These are phyloP conservation scores for Callocephalon fimbriatum DNA, from an alignment of 2,113 vertebrate species.

Conservation along the genomic window DNA sequence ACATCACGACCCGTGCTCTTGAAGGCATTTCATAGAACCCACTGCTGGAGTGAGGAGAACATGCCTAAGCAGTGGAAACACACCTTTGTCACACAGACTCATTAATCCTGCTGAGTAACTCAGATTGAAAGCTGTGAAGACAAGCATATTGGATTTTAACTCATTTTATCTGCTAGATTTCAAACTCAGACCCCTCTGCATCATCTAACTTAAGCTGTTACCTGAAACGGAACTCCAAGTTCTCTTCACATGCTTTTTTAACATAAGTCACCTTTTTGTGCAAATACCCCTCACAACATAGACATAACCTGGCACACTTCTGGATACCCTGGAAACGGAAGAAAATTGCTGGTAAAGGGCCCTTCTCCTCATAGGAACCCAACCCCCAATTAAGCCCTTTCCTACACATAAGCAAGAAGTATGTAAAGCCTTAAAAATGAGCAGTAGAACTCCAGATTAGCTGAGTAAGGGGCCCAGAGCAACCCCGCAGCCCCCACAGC, in stretches of 20 bases:
- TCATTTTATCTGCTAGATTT: neutral
- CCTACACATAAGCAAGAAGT: neutral
- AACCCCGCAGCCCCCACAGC: neutral
- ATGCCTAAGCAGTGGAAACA: neutral
- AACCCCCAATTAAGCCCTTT: neutral
- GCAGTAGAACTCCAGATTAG: neutral
- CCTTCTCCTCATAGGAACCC: neutral
- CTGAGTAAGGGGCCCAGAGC: neutral
- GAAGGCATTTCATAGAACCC: neutral
- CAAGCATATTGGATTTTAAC: neutral
- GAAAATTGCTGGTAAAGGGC: neutral
- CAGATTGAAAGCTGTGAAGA: neutral
- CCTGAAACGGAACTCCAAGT: neutral
- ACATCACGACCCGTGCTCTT: neutral
- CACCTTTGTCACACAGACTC: neutral
- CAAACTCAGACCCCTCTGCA: neutral
- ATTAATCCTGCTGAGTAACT: neutral
- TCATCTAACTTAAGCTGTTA: neutral
- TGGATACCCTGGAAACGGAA: neutral
- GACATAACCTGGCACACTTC: neutral
- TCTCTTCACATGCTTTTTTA: neutral
- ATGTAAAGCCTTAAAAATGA: neutral
- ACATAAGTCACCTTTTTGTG: neutral
- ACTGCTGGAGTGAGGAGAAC: neutral
- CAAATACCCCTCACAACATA: neutral